These are phyloP conservation scores for Elaphurus davidianus DNA, from an alignment of 2,113 vertebrate genomes.

Conservation along the genomic window DNA sequence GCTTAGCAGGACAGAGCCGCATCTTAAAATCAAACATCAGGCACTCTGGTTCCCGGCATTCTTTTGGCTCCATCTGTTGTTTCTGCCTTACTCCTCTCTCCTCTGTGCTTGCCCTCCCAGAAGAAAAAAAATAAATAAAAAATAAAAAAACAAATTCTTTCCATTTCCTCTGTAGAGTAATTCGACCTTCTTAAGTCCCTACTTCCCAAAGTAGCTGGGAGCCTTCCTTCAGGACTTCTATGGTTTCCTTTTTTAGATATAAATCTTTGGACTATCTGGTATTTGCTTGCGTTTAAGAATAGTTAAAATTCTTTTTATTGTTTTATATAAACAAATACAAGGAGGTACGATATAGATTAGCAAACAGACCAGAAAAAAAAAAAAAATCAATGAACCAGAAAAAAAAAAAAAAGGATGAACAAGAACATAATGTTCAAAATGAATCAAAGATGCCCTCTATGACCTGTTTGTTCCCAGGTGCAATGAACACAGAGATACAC, in stretches of 20 bases:
- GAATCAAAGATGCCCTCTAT: not conserved
- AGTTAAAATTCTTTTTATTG: not conserved
- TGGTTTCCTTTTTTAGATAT: not conserved
- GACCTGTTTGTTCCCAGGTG: not conserved
- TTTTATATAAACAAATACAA: not conserved
- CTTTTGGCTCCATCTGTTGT: not conserved
- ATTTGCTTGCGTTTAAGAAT: conserved; percentile 29
- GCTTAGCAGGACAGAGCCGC: not conserved
- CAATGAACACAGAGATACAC: too few species aligned
- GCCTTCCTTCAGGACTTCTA: not conserved
- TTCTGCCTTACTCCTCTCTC: not conserved
- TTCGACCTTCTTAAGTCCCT: not conserved
- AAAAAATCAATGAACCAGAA: not conserved
- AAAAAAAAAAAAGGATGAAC: not conserved
- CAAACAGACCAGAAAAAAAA: not conserved
- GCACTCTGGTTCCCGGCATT: not conserved
- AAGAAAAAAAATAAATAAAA: not conserved
- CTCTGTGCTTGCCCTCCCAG: not conserved
- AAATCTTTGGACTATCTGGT: not conserved
- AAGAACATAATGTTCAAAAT: not conserved
- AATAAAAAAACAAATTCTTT: conserved; percentile 38
- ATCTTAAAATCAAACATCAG: not conserved
- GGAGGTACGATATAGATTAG: not conserved
- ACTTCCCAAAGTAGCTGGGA: not conserved
- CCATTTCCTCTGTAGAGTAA: conserved; percentile 17